Base-by-base conservation (phyloP, 2,888 invertebrate species). In the Leptopilina drosophilae region DNA sequence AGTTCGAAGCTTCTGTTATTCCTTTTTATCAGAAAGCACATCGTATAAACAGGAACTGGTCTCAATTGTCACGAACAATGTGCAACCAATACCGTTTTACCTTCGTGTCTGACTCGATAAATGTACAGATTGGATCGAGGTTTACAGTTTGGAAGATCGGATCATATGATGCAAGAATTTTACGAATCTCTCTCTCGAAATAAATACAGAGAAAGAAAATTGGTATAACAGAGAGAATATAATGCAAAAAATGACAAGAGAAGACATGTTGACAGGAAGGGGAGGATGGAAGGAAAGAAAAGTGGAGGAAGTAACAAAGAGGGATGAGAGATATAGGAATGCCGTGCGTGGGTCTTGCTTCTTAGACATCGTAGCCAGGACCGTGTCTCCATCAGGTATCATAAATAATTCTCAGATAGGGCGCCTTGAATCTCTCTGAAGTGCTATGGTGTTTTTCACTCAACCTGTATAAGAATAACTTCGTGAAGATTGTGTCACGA, bases 331-430 rank as follows among this genome's bases (percentile, higher is more conserved):
- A 82, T 83, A 82, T 83, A 87, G 88, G 90, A 90, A 90, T 90
- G 87, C 88, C 85, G 86, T 89, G 90, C 90, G 90, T 90, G 90
- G 88, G 90, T 88, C 88, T 88, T 87, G 87, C 86, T 87, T 89
- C 89, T 88, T 89, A 89, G 88, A 89, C 88, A 88, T 89, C 88
- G 88, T 86, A 84, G 85, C 87, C 88, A 84, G 85, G 87, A 86
- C 89, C 90, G 91, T 90, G 88, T 91, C 91, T 91, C 91, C 91
- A 91, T 91, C 91, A 91, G 90, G 88, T 88, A 90, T 89, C 91
- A 91, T 91, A 91, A 91, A 91, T 91, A 91, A 91, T 91, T 90
- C 90, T 87, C 64, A 82, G 81, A 82, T 84, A 82, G 78, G 81
- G 79, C 78, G 81, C 82, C 81, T 66, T 49, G 11, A 11, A 11